phyloP scores from a whole-genome alignment of 1,140 invertebrate genomes.

The Magallana ariakensis region DNA sequence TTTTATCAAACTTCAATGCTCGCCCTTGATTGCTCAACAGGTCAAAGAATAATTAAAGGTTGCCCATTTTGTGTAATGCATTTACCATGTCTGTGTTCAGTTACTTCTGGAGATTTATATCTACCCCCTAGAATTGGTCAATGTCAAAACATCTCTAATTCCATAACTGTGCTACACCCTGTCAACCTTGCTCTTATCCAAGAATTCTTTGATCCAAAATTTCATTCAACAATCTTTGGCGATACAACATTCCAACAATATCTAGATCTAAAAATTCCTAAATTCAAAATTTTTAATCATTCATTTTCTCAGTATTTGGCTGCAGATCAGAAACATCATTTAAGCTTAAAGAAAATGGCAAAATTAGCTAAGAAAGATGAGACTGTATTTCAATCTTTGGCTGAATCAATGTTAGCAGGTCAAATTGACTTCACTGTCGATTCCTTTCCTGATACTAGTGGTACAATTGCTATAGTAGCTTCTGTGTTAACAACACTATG shows the following conservation, averaged over 20 bases:
- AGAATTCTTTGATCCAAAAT: constrained; percentile 35
- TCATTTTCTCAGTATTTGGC: constrained; percentile 38
- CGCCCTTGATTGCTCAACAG: constrained; percentile 46
- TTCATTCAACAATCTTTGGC: constrained; percentile 32
- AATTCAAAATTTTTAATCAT: too few species aligned
- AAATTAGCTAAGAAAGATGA: too few species aligned
- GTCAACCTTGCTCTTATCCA: constrained; percentile 12
- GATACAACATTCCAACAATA: constrained; percentile 28
- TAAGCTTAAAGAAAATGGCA: background rate
- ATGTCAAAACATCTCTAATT: constrained; percentile 46
- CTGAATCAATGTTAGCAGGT: constrained; percentile 18
- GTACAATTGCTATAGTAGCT: background rate
- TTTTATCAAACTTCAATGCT: constrained; percentile 46
- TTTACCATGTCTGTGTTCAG: constrained; percentile 54
- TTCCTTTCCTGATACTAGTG: background rate
- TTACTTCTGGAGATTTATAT: constrained; percentile 51
- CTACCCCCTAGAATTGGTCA: constrained; percentile 39
- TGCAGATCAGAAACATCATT: constrained; percentile 40
- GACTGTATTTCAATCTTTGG: too few species aligned
- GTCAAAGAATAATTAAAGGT: background rate
- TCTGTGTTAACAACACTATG: background rate
- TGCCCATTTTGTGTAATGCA: constrained; percentile 54
- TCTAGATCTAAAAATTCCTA: constrained; percentile 22
- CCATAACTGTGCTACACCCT: too few species aligned
- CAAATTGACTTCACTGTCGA: constrained; percentile 24